These are phyloP conservation scores for Triplophysa dalaica DNA, from an alignment of 2,113 vertebrate genomes.

Conservation along the genomic window DNA sequence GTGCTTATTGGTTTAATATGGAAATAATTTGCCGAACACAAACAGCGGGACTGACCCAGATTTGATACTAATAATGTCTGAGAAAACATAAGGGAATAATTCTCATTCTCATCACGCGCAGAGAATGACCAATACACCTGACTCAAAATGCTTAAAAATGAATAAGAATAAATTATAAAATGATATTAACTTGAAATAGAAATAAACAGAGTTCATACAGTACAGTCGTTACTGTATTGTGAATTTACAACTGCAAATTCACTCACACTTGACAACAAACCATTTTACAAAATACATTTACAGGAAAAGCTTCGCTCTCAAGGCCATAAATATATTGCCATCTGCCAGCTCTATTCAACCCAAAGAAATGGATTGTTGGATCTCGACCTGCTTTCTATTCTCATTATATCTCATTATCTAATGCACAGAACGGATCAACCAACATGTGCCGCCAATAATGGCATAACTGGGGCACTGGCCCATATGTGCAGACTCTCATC, in stretches of 20 bases:
- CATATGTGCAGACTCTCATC: background rate
- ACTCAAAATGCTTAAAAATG: slow-evolving; percentile 1
- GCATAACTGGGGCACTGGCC: background rate
- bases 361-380: background rate
- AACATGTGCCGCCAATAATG: slow-evolving; percentile 21
- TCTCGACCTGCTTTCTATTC: slow-evolving; percentile 3
- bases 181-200: slow-evolving; percentile 34
- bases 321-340: background rate
- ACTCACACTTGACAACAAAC: background rate
- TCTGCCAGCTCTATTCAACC: background rate
- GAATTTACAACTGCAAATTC: slow-evolving; percentile 12
- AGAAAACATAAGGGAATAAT: background rate
- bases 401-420: background rate
- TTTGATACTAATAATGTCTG: background rate
- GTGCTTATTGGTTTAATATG: background rate
- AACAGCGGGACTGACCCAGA: background rate
- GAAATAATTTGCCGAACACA: background rate
- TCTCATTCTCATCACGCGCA: background rate
- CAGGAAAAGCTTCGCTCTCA: background rate
- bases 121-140: background rate
- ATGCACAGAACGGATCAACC: background rate
- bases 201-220: slow-evolving; percentile 24
- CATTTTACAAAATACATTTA: background rate
- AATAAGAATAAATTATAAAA: slow-evolving; percentile 31
- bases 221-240: slow-evolving; percentile 14